Conservation (phyloP, 2,888 invertebrate genomes). For the Tenthredo amoena region DNA sequence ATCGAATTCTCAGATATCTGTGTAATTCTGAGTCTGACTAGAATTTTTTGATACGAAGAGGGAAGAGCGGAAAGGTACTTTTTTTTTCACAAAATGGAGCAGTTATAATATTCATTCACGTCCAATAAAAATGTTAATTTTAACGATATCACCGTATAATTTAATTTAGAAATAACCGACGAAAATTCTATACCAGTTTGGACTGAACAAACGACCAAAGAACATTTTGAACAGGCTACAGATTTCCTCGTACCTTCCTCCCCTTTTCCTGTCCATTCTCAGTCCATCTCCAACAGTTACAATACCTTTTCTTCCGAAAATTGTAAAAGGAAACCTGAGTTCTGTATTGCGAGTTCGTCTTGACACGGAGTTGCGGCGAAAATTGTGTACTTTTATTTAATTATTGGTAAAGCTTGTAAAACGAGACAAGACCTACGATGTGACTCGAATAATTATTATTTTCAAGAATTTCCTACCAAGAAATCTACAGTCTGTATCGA, state of each 20-base stretch:
- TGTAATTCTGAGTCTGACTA: not conserved
- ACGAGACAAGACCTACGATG: not conserved
- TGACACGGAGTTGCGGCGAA: not conserved
- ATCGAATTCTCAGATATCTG: constrained; percentile 39
- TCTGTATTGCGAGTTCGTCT: not conserved
- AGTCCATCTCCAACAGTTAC: not conserved
- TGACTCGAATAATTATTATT: not conserved
- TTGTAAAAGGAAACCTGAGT: not conserved
- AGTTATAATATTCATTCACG: constrained; percentile 35
- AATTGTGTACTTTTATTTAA: not conserved
- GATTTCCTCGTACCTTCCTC: not conserved
- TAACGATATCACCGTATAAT: constrained; percentile 33
- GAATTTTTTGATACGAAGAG: not conserved
- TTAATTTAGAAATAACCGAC: constrained; percentile 39
- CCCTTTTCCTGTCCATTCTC: not conserved
- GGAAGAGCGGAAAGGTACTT: not conserved
- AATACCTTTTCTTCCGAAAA: constrained; percentile 18
- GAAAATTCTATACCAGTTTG: constrained; percentile 31
- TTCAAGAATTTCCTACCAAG: not conserved
- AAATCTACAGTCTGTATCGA: not conserved
- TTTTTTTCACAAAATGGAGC: not conserved
- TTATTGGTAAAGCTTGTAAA: not conserved
- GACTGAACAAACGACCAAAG: constrained; percentile 27
- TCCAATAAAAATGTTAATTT: constrained; percentile 36
- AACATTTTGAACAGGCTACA: constrained; percentile 25